phyloP scores from a whole-genome alignment of 2,113 vertebrate genomes.

The Nipponia nippon region DNA sequence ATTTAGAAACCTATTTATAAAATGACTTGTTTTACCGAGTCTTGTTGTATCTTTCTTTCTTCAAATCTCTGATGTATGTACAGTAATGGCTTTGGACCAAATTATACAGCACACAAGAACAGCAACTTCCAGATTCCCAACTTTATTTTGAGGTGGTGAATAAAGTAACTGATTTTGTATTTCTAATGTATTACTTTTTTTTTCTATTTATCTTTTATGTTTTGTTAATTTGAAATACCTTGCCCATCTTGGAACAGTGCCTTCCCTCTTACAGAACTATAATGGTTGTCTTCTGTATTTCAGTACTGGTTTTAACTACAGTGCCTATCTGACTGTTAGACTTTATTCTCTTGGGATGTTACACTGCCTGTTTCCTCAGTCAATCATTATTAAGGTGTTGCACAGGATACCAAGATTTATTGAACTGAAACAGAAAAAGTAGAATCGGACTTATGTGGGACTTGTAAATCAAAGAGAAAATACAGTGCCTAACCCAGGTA shows the following conservation, averaged over 20 bases:
- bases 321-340: not conserved
- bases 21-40: not conserved
- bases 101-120: accelerated
- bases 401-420: not conserved
- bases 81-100: not conserved
- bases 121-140: not conserved
- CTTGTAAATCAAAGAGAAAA: not conserved
- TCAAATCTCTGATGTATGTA: not conserved
- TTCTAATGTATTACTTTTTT: not conserved
- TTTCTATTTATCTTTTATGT: not conserved
- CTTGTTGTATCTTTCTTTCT: not conserved
- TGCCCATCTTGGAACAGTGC: not conserved
- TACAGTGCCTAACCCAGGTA: not conserved
- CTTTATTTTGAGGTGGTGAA: not conserved
- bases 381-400: not conserved
- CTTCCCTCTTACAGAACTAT: not conserved
- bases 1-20: not conserved
- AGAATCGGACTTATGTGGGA: not conserved
- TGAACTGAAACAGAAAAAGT: not conserved
- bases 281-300: not conserved
- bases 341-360: not conserved
- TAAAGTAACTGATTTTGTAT: not conserved
- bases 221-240: not conserved
- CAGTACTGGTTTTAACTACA: not conserved
- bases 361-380: not conserved